Conservation (phyloP, 2,888 invertebrate genomes). For the Acanthosepion esculentum region DNA sequence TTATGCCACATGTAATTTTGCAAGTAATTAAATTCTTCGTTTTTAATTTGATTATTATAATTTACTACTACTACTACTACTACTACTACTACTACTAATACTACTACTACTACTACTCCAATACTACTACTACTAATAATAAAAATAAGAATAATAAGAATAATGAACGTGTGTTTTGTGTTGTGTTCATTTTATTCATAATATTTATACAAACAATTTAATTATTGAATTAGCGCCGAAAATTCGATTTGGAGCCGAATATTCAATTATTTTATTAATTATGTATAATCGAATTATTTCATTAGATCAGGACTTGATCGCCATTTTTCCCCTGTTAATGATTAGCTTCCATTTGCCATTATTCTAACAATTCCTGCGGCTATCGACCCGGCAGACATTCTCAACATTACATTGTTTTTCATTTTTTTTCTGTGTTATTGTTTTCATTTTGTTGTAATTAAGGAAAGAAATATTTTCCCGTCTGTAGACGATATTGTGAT, state of each 20-base stretch:
- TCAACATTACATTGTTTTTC: not conserved
- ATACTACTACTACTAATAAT: too few relatives aligned
- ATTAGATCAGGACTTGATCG: not conserved
- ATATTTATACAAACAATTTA: constrained; percentile 14
- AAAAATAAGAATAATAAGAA: too few relatives aligned
- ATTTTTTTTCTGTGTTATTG: not conserved
- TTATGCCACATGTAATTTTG: not conserved
- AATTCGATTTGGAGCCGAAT: not conserved
- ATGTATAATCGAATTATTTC: constrained; percentile 8
- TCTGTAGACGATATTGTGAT: not conserved
- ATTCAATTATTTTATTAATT: not conserved
- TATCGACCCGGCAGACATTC: not conserved
- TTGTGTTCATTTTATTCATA: not conserved
- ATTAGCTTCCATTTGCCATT: not conserved
- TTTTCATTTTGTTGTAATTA: not conserved
- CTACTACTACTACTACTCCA: too few relatives aligned
- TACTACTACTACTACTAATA: too few relatives aligned
- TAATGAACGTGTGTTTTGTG: not conserved
- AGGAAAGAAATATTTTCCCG: not conserved
- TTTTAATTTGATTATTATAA: not conserved
- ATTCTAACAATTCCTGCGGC: not conserved
- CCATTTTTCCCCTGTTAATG: not conserved
- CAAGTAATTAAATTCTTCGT: not conserved
- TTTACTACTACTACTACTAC: too few relatives aligned
- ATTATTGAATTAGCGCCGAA: not conserved